A percentile compares a stretch with the other conserved stretches of the same genome.
phyloP scores from a whole-genome alignment of 2,888 invertebrate species.

The Dolomedes plantarius region DNA sequence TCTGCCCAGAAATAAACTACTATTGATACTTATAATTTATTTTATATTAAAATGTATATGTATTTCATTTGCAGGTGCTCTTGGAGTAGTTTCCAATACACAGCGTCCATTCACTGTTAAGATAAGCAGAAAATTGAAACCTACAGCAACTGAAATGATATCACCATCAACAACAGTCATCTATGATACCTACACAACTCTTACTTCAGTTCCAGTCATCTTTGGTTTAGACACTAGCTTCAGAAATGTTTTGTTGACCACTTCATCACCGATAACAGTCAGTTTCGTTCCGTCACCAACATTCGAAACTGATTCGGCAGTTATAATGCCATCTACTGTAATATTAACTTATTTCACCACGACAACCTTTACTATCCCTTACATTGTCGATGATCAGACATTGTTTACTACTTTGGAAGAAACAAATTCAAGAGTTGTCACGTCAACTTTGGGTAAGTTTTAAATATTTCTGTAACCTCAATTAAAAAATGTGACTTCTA shows the following conservation, averaged over 20 bases:
- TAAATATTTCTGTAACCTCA: too few relatives aligned
- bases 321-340: slow-evolving; percentile 60
- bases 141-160: slow-evolving; percentile 21
- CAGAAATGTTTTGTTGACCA: slow-evolving; percentile 63
- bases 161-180: slow-evolving; percentile 60
- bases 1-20: too few relatives aligned
- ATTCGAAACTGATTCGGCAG: slow-evolving; percentile 23
- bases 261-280: slow-evolving; percentile 67
- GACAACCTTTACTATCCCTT: slow-evolving; percentile 74
- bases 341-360: slow-evolving; percentile 73
- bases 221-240: slow-evolving; percentile 72
- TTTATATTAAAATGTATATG: too few relatives aligned
- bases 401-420: slow-evolving; percentile 91
- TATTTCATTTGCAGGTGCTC: slow-evolving; percentile 40
- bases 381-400: slow-evolving; percentile 83
- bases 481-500: too few relatives aligned
- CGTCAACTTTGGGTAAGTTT: slow-evolving; percentile 62
- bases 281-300: slow-evolving; percentile 61
- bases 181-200: slow-evolving; percentile 67
- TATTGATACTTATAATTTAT: too few relatives aligned
- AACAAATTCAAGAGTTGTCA: slow-evolving; percentile 89
- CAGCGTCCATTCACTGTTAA: slow-evolving; percentile 67
- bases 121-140: slow-evolving; percentile 69
- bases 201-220: slow-evolving; percentile 72
- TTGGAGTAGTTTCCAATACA: slow-evolving; percentile 57